Evolutionary conservation across 92 coral and sea anemone species (phyloP), one percentile per base, ranked within the genome.

Genomic region (Ricordea florida): DNA sequence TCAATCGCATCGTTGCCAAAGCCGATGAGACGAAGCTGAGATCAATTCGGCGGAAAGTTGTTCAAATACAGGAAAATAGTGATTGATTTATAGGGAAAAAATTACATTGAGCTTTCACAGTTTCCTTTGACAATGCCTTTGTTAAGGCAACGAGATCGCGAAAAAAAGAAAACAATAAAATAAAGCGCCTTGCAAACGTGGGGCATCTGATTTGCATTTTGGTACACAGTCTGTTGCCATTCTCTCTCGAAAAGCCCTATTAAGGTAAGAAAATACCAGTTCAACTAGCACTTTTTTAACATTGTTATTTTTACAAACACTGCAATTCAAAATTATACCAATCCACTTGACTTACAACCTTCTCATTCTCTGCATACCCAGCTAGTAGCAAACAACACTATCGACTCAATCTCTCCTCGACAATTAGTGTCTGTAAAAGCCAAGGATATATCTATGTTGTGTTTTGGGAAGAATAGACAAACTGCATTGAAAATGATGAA

Each of bases 401-500:
- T 73, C 50, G 33, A 73, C 69, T 42, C 58, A 57, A 59, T 73
- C 59, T 58, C 49, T 33, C 68, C 49, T 23, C 33, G 24, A 21
- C 89, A 74, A 30, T 46, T 76, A 20, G 89, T 84, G 11, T 66
- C 62, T 15, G 34, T 68, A 37, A 76, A 84, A 84, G 89, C 67
- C 50, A 76, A 50, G 43, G 83, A 65, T 83, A 61, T 47, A 74
- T 66, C 59, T 29, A 43, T 58, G 83, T 51, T 9, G 57, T 77
- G 15, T 84, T 84, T 52, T 84, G 85, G 89, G 74, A 59, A 48
- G 80, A 78, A 47, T 84, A 80, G 89, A 66, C 52, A 32, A 72
- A 60, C 49, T 9, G 61, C 61, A 74, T 80, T 30, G 27, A 80
- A 24, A 30, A 48, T 10, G 37, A 80, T 59, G 66, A 43, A 45